These are phyloP conservation scores for Drosophila kuntzei DNA, from an alignment of 2,888 invertebrate genomes.

Conservation along the genomic window DNA sequence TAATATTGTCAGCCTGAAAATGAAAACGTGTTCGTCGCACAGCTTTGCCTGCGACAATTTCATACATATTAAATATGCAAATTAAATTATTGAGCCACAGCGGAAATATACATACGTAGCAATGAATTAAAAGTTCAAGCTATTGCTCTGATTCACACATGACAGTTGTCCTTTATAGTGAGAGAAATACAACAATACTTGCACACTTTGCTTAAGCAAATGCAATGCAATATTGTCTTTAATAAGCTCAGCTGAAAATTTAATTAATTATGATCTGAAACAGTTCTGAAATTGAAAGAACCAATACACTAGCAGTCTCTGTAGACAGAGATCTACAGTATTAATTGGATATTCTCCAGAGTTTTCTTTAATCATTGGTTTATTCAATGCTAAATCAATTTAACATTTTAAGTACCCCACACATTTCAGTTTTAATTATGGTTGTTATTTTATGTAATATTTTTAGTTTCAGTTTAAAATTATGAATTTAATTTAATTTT, in stretches of 20 bases:
- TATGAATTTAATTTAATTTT: background rate
- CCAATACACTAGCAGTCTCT: background rate
- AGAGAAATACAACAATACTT: constrained; percentile 1
- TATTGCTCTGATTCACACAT: constrained; percentile 3
- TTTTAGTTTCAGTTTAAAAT: background rate
- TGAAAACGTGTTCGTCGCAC: constrained; percentile 7
- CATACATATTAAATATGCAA: constrained; percentile 66
- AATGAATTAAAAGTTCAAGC: constrained; percentile 37
- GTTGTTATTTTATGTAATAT: too few relatives aligned
- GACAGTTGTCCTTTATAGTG: background rate
- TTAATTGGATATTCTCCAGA: too few relatives aligned
- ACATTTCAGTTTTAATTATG: too few relatives aligned
- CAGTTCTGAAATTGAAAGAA: background rate
- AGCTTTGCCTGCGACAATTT: constrained; percentile 18
- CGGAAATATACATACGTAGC: too few relatives aligned
- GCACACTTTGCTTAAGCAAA: background rate
- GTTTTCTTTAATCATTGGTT: background rate
- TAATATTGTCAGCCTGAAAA: constrained; percentile 45
- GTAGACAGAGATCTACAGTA: background rate
- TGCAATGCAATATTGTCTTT: background rate
- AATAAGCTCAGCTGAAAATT: too few relatives aligned
- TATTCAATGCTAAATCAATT: too few relatives aligned
- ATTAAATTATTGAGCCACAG: constrained; percentile 58
- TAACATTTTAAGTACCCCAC: too few relatives aligned
- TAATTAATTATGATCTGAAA: constrained; percentile 1